phyloP scores from a whole-genome alignment of 2,888 invertebrate species.

The Paralinhomoeus sp. region DNA sequence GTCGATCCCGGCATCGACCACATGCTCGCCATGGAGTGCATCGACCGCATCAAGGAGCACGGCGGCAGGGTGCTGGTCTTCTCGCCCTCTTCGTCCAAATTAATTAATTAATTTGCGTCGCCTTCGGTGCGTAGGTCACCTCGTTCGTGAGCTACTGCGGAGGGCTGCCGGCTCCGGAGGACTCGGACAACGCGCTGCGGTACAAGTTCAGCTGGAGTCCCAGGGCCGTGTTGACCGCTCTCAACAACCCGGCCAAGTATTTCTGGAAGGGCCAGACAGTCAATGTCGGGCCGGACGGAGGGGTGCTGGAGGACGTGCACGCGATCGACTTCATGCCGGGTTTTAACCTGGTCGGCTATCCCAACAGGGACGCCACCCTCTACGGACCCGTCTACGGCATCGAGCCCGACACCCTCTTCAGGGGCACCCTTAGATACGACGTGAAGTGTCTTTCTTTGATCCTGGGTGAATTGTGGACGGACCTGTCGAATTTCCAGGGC shows the following conservation, averaged over 20 bases:
- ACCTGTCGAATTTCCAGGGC: slow-evolving; percentile 33
- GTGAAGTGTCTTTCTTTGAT: too few species aligned
- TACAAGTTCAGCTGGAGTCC: slow-evolving; percentile 64
- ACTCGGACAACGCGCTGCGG: slow-evolving; percentile 51
- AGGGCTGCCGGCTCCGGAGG: slow-evolving; percentile 84
- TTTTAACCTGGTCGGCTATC: slow-evolving; percentile 81
- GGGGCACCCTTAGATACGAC: slow-evolving; percentile 69
- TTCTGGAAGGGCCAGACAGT: slow-evolving; percentile 50
- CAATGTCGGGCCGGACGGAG: slow-evolving; percentile 34
- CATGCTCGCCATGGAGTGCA: slow-evolving; percentile 79
- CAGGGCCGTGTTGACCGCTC: slow-evolving; percentile 66
- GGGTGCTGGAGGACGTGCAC: slow-evolving; percentile 55
- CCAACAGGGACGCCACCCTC: slow-evolving; percentile 76
- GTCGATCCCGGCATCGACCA: slow-evolving; percentile 98
- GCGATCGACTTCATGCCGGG: slow-evolving; percentile 76
- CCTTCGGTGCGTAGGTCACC: slow-evolving; percentile 41
- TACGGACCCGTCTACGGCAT: slow-evolving; percentile 72
- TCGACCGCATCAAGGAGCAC: slow-evolving; percentile 55
- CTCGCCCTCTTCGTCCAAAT: too few species aligned
- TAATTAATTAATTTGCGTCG: too few species aligned
- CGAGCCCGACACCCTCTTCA: slow-evolving; percentile 51
- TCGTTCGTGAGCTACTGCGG: slow-evolving; percentile 94
- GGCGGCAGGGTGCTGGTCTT: slow-evolving; percentile 57
- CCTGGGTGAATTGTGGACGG: not conserved
- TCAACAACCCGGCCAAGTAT: slow-evolving; percentile 67